Conservation (phyloP, 2,888 invertebrate genomes). For the Platycnemis pennipes region DNA sequence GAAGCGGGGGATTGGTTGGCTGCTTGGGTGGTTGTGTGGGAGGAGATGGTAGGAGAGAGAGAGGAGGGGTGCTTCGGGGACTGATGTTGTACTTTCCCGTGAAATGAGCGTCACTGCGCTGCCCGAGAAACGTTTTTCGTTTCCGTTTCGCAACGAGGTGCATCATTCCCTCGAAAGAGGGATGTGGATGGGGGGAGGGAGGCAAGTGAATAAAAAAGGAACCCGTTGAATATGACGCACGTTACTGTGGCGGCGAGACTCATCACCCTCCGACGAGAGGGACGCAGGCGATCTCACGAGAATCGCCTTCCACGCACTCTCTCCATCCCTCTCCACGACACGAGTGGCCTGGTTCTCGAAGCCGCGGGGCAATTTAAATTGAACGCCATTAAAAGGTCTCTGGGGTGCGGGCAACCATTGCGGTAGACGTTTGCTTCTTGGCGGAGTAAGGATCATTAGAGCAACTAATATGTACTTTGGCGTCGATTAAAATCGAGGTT, state of each 20-base stretch:
- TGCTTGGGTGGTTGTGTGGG: neutral
- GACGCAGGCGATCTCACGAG: neutral
- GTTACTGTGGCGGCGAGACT: neutral
- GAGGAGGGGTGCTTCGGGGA: neutral
- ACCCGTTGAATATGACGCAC: neutral
- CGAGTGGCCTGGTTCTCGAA: too few species aligned
- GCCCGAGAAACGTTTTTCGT: neutral
- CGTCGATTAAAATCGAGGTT: too few species aligned
- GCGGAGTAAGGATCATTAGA: too few species aligned
- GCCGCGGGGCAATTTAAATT: too few species aligned
- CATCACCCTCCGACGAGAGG: neutral
- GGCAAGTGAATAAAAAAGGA: neutral
- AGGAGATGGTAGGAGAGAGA: neutral
- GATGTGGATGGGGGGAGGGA: neutral
- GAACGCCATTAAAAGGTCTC: too few species aligned
- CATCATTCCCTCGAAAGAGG: neutral
- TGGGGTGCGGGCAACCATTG: too few species aligned
- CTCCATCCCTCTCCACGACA: too few species aligned
- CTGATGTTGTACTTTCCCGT: neutral
- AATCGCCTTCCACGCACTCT: too few species aligned
- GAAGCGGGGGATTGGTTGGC: too few species aligned
- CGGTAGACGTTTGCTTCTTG: too few species aligned
- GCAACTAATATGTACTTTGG: too few species aligned
- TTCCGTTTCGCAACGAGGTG: constrained; percentile 13
- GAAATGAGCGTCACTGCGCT: neutral